Evolutionary conservation across 2,888 invertebrate species (phyloP), one percentile per base, ranked within the genome.

Genomic region (Chrysolina haemoptera): DNA sequence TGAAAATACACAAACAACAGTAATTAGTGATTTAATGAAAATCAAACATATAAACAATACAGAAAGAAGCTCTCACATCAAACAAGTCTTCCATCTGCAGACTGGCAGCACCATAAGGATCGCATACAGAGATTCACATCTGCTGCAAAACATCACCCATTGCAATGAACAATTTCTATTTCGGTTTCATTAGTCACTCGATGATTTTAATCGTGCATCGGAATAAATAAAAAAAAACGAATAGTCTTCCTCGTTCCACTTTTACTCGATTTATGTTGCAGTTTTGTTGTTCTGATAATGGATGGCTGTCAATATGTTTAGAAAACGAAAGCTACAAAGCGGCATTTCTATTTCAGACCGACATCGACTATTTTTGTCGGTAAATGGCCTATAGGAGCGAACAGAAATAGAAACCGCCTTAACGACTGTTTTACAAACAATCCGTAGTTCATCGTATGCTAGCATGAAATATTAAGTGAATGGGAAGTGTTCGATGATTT

Each of bases 401-500:
- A 27, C 59, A 1, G 11, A 59, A 59, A 59, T 59, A 59, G 59
- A 59, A 59, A 27, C 14, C 59, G 35, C 22, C 59, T 53, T 59
- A n/a, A 59, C 59, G 14, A 59, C 59, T 59, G 59, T 59, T 59
- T 59, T 59, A 59, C 22, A 59, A 59, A 59, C 59, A 59, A 59
- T 59, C 35, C 59, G 6, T 59, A n/a, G 27, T 59, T 4, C 14
- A 59, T 59, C 35, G 22, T 12, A 35, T 59, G 59, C 16, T 59
- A 27, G 35, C 27, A n/a, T 22, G 59, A 35, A 46, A 35, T 59
- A 9, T 18, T 53, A 20, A 53, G 11, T 53, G 53, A 53, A 53
- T 53, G 53, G 12, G 53, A 11, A 18, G 20, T 18, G 53, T 20
- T 53, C 20, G 18, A 53, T 53, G 53, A 53, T 53, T 53, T 53